These are phyloP conservation scores for Leptopilina syphax DNA, from an alignment of 2,888 invertebrate genomes.

Conservation along the genomic window DNA sequence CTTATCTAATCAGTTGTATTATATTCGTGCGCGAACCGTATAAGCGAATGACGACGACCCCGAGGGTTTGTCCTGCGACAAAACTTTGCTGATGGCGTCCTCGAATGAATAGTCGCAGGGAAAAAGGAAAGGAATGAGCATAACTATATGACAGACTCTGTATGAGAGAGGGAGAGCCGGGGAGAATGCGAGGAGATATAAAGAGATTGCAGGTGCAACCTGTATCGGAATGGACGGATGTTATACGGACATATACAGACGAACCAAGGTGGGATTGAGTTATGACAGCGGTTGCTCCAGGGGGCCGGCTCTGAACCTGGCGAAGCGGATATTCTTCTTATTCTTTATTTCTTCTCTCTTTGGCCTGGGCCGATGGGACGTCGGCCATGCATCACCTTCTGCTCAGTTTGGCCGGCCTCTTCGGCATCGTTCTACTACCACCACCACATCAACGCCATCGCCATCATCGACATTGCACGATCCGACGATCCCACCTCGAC, in stretches of 20 bases:
- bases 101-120: too few species aligned
- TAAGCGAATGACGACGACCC: neutral
- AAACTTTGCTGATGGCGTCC: too few species aligned
- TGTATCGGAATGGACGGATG: constrained; percentile 60
- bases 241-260: constrained; percentile 61
- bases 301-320: constrained; percentile 69
- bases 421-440: constrained; percentile 58
- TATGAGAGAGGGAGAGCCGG: constrained; percentile 41
- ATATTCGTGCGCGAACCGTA: neutral
- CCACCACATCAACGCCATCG: constrained; percentile 60
- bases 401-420: constrained; percentile 74
- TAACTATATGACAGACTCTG: constrained; percentile 40
- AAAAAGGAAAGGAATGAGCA: constrained; percentile 31
- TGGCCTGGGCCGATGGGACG: constrained; percentile 68
- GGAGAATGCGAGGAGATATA: constrained; percentile 25
- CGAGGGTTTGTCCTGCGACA: neutral
- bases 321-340: constrained; percentile 74
- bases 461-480: constrained; percentile 58
- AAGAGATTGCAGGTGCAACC: constrained; percentile 62
- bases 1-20: neutral
- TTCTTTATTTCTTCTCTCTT: constrained; percentile 72
- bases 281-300: constrained; percentile 77
- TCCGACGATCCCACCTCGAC: constrained; percentile 69
- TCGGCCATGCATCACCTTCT: constrained; percentile 76
- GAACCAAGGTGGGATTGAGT: constrained; percentile 77